Conservation (phyloP, 2,888 invertebrate genomes). For the Shargacucullia verbasci region DNA sequence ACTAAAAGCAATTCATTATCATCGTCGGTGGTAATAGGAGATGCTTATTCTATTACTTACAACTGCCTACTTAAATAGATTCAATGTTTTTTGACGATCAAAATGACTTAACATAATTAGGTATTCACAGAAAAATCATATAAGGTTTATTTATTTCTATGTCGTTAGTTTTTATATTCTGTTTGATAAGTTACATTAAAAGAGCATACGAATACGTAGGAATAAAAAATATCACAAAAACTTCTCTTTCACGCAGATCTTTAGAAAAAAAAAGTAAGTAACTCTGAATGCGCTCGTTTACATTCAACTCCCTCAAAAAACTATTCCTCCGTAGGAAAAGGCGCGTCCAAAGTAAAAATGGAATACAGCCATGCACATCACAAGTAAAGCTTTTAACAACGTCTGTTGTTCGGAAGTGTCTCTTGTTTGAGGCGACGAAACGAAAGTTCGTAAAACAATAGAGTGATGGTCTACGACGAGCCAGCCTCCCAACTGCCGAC, state of each 20-base stretch:
- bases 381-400: constrained; percentile 58
- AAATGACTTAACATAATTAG: no score
- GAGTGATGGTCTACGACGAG: constrained; percentile 59
- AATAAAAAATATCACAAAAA: neutral
- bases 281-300: constrained; percentile 30
- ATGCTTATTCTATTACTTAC: no score
- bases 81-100: no score
- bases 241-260: constrained; percentile 1
- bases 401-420: constrained; percentile 48
- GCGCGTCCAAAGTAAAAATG: constrained; percentile 30
- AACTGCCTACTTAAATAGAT: no score
- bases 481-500: constrained; percentile 34
- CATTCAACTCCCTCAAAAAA: constrained; percentile 32
- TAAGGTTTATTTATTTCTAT: no score
- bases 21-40: no score
- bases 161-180: no score
- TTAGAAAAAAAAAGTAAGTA: constrained; percentile 7
- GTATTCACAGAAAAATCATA: no score
- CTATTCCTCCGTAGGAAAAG: constrained; percentile 7
- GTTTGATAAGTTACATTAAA: neutral
- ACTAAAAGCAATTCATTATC: no score
- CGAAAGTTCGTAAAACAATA: constrained; percentile 64
- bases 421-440: constrained; percentile 53
- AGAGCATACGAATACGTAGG: neutral
- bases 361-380: constrained; percentile 43